Percentiles rank a stretch among this genome's conserved stretches.
Evolutionary conservation across 2,113 vertebrate genomes (phyloP).

Genomic region (Pipra filicauda): DNA sequence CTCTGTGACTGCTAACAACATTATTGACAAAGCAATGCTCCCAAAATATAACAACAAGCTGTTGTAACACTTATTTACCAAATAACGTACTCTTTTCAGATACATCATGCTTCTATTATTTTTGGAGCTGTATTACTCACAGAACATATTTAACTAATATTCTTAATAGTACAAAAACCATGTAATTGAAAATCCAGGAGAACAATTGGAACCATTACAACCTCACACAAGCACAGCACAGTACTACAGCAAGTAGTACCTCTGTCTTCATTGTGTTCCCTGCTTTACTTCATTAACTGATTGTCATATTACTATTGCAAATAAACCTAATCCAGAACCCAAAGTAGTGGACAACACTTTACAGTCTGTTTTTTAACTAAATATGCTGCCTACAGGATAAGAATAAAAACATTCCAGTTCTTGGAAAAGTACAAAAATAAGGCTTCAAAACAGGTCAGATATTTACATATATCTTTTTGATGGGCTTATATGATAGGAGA

Average conservation of each 20-base stretch:
- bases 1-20: not conserved
- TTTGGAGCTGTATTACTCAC: not conserved
- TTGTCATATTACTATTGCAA: not conserved
- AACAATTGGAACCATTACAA: not conserved
- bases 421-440: slow-evolving; percentile 51
- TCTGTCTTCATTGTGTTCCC: not conserved
- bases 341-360: not conserved
- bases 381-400: not conserved
- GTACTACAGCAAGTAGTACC: not conserved
- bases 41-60: not conserved
- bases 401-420: slow-evolving; percentile 14
- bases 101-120: not conserved
- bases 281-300: not conserved
- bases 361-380: not conserved
- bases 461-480: slow-evolving; percentile 86
- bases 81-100: not conserved
- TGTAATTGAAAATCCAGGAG: not conserved
- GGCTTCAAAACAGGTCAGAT: slow-evolving; percentile 51
- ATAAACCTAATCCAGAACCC: not conserved
- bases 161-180: not conserved
- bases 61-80: not conserved
- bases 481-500: slow-evolving; percentile 68
- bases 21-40: not conserved
- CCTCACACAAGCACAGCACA: not conserved
- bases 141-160: not conserved